Conservation (phyloP, 2,797 vertebrate species). For the Nannoperca obscura region DNA sequence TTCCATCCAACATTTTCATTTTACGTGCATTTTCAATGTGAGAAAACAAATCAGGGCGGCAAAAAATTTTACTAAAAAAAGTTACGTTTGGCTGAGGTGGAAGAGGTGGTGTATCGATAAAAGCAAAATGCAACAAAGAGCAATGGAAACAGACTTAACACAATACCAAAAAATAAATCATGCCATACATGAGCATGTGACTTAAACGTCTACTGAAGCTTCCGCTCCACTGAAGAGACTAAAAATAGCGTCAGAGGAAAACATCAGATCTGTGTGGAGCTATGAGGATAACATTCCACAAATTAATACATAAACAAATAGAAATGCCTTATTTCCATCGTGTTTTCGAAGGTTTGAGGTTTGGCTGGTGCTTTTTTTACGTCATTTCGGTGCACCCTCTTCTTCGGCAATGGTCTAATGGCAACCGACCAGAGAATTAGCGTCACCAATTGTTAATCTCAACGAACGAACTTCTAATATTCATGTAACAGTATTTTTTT, state of each 20-base stretch:
- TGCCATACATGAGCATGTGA: background rate
- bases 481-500: background rate
- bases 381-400: background rate
- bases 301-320: background rate
- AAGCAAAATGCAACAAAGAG: too few relatives aligned
- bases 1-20: background rate
- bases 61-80: background rate
- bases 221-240: background rate
- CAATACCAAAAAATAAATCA: background rate
- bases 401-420: background rate
- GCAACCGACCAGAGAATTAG: background rate
- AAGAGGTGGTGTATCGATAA: background rate
- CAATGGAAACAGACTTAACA: background rate
- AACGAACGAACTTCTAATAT: background rate
- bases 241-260: background rate
- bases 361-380: background rate
- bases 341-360: background rate
- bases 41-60: too few relatives aligned
- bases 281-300: too few relatives aligned
- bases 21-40: background rate
- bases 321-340: background rate
- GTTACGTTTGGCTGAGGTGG: background rate
- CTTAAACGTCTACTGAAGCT: background rate
- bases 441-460: background rate
- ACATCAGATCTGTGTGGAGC: background rate